A percentile compares a stretch with the other conserved stretches of the same genome.
phyloP scores from a whole-genome alignment of 53 echinoderm and acorn worm species.

The Holothuria scabra region DNA sequence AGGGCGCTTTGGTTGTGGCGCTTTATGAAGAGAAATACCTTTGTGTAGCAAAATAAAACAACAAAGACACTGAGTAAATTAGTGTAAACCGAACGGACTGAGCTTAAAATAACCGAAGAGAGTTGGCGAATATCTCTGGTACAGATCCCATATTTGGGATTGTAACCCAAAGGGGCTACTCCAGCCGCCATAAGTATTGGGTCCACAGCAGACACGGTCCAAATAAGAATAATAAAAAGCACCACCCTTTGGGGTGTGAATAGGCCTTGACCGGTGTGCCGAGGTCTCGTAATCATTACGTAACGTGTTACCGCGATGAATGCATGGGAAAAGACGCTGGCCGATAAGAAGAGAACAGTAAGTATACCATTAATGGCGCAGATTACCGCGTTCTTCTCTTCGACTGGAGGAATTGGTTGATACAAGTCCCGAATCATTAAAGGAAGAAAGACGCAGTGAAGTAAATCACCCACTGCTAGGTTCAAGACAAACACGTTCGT shows the following conservation, averaged over 20 bases:
- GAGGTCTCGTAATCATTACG: background rate
- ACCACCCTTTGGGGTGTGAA: background rate
- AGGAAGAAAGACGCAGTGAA: conserved; percentile 27
- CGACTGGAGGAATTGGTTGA: background rate
- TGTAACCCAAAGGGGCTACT: conserved; percentile 11
- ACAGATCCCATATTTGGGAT: conserved; percentile 33
- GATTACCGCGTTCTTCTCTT: background rate
- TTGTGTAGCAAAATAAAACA: conserved; percentile 30
- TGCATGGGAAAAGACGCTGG: conserved; percentile 14
- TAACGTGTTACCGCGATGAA: conserved; percentile 23
- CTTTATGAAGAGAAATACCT: conserved; percentile 18
- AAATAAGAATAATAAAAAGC: background rate
- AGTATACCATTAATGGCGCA: conserved; percentile 10
- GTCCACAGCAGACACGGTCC: conserved; percentile 8
- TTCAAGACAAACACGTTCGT: conserved; percentile 24
- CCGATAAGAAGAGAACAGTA: conserved; percentile 8
- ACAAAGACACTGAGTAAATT: conserved; percentile 25
- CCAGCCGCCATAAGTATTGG: background rate
- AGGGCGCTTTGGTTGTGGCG: conserved; percentile 5
- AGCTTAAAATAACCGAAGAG: conserved; percentile 24
- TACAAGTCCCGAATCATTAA: conserved; percentile 17
- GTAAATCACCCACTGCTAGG: conserved; percentile 23
- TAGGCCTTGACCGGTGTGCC: background rate
- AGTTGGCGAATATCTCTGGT: conserved; percentile 8
- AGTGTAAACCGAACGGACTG: conserved; percentile 11